Percentiles rank a stretch among this genome's conserved stretches.
Evolutionary conservation across 2,888 invertebrate species (phyloP).

Genomic region (Drosophila planitibia): DNA sequence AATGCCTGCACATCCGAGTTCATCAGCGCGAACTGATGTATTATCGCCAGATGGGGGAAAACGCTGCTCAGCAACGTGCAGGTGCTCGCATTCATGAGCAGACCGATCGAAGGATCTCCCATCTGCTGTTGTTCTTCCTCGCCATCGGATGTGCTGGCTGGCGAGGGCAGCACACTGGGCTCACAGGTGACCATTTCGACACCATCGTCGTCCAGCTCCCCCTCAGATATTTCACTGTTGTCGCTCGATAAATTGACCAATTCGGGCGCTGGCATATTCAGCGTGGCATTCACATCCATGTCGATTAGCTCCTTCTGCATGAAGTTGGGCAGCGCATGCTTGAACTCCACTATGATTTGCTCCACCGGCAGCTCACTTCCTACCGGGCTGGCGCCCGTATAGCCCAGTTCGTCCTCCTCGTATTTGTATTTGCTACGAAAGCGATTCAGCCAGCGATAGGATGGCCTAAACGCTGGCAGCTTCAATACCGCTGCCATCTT

Average conservation of each 20-base stretch:
- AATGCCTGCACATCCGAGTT: conserved; percentile 81
- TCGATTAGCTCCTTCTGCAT: conserved; percentile 83
- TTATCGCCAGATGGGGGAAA: conserved; percentile 82
- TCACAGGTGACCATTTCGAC: conserved; percentile 67
- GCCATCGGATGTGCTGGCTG: conserved; percentile 49
- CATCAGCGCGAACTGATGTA: conserved; percentile 82
- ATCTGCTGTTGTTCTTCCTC: conserved; percentile 27
- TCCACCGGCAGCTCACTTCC: conserved; percentile 77
- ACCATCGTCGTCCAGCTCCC: conserved; percentile 48
- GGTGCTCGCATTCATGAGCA: conserved; percentile 60
- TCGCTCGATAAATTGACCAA: conserved; percentile 64
- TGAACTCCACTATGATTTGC: conserved; percentile 83
- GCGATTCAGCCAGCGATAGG: conserved; percentile 83
- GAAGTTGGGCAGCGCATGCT: conserved; percentile 82
- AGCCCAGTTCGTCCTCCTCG: conserved; percentile 77
- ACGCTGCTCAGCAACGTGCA: conserved; percentile 71
- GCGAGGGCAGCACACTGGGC: conserved; percentile 54
- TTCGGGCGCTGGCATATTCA: conserved; percentile 20
- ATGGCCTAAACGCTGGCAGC: conserved; percentile 80
- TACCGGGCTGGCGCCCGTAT: conserved; percentile 55
- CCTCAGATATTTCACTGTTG: conserved; percentile 65
- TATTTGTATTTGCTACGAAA: conserved; percentile 83
- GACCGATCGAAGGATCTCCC: conserved; percentile 29
- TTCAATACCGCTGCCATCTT: conserved; percentile 83
- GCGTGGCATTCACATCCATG: conserved; percentile 50